These are phyloP conservation scores for Podocnemis expansa DNA, from an alignment of 2,113 vertebrate species.

Conservation along the genomic window DNA sequence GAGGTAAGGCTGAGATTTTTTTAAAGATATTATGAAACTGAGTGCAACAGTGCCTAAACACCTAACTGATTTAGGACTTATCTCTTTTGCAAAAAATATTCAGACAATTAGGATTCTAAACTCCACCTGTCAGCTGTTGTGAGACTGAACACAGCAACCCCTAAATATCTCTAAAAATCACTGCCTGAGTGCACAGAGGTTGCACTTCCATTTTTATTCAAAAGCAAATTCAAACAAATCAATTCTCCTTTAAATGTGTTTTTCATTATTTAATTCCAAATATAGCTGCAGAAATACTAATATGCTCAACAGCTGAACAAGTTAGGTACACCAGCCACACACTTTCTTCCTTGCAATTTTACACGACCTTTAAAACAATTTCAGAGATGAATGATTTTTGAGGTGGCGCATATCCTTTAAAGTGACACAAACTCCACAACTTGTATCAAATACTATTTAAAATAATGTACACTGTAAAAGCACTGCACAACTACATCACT, in stretches of 20 bases:
- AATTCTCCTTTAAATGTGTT: not conserved
- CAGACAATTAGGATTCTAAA: not conserved
- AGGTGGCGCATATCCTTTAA: conserved; percentile 41
- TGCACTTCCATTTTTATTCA: not conserved
- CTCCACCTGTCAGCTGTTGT: too few species aligned
- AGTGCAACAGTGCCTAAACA: not conserved
- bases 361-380: not conserved
- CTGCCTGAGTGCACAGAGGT: not conserved
- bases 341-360: not conserved
- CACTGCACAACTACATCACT: conserved; percentile 8
- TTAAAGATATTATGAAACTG: conserved; percentile 26
- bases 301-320: not conserved
- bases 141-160: too few species aligned
- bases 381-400: not conserved
- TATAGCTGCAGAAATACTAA: not conserved
- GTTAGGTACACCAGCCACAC: conserved; percentile 2
- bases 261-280: not conserved
- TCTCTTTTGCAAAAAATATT: not conserved
- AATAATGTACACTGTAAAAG: conserved; percentile 32
- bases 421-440: not conserved
- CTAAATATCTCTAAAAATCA: not conserved
- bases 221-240: not conserved
- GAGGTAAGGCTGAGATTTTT: conserved; percentile 25
- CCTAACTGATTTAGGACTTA: not conserved
- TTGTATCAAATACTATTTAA: not conserved